A percentile compares a stretch with the other conserved stretches of the same genome.
Conservation (phyloP, 2,797 vertebrate genomes). For the Chiroxiphia lanceolata region DNA sequence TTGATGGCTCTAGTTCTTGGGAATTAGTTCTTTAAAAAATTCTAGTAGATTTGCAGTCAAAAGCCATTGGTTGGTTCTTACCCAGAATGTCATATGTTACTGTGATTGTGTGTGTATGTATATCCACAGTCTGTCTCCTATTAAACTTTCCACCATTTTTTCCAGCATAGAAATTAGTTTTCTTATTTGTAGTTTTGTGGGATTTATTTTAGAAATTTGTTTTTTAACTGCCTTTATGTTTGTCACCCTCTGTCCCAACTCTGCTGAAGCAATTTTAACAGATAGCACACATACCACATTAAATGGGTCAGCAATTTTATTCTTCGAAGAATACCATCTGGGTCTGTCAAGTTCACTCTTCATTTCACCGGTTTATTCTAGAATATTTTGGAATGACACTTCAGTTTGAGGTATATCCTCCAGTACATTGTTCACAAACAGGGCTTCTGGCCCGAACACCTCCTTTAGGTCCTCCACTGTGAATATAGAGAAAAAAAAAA, state of each 20-base stretch:
- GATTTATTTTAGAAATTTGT: background rate
- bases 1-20: background rate
- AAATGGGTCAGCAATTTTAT: background rate
- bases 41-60: background rate
- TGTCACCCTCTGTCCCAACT: background rate
- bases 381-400: background rate
- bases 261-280: background rate
- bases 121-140: background rate
- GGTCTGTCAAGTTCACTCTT: background rate
- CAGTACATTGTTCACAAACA: background rate
- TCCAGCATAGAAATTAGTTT: background rate
- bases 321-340: background rate
- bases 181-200: background rate
- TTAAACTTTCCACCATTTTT: background rate
- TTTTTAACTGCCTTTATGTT: background rate
- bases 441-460: background rate
- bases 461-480: background rate
- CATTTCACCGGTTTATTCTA: background rate
- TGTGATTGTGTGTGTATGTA: background rate
- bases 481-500: background rate
- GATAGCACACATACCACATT: background rate
- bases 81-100: background rate
- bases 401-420: background rate
- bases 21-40: background rate
- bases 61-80: background rate